phyloP scores from a whole-genome alignment of 1,140 invertebrate genomes.

The Diabrotica virgifera region DNA sequence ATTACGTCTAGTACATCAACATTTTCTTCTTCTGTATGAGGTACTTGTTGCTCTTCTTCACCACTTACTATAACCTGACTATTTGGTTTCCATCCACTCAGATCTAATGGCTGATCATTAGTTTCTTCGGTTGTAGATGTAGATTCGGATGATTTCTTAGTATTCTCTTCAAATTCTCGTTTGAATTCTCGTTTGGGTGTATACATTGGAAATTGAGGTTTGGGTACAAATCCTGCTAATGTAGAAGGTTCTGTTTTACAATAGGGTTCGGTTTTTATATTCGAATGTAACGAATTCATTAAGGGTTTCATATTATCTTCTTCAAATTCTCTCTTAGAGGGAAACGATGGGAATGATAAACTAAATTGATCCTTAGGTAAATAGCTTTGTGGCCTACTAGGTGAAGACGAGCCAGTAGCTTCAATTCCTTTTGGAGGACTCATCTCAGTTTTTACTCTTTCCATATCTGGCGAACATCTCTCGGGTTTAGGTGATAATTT shows the following conservation, averaged over 20 bases:
- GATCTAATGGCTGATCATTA: slow-evolving; percentile 69
- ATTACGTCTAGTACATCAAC: slow-evolving; percentile 39
- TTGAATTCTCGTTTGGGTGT: background rate
- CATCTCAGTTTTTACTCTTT: slow-evolving; percentile 52
- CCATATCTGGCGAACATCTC: slow-evolving; percentile 23
- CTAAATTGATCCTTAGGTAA: background rate
- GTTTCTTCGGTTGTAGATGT: slow-evolving; percentile 36
- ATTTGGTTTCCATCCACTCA: slow-evolving; percentile 54
- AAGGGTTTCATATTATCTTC: background rate
- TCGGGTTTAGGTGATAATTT: background rate
- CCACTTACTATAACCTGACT: slow-evolving; percentile 17
- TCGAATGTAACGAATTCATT: background rate
- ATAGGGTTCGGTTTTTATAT: background rate
- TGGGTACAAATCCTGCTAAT: background rate
- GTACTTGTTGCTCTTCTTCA: slow-evolving; percentile 20
- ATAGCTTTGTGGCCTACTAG: slow-evolving; percentile 52
- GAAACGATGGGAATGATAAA: background rate
- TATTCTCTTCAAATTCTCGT: slow-evolving; percentile 3
- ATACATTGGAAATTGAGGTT: background rate
- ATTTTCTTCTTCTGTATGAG: slow-evolving; percentile 31
- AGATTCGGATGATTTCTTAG: slow-evolving; percentile 20
- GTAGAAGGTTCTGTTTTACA: too few species aligned
- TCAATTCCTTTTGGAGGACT: slow-evolving; percentile 66
- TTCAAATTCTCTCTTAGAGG: background rate
- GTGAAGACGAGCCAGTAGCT: slow-evolving; percentile 62